Conservation (phyloP, 2,888 invertebrate genomes). For the Sceliomorpha sp. region DNA sequence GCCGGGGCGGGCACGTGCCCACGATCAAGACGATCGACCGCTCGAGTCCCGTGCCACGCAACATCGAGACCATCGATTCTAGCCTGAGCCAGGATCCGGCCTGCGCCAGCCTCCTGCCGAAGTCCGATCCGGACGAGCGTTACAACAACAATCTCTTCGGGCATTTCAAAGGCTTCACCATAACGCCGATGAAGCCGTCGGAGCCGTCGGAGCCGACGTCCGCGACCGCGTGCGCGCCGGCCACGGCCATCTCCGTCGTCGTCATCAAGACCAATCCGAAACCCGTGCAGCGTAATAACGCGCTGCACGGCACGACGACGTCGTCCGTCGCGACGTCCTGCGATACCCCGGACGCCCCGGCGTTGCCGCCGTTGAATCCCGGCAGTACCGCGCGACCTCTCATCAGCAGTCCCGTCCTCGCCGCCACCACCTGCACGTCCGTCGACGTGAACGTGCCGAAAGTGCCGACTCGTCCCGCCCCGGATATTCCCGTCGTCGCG, state of each 20-base stretch:
- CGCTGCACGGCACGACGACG: slow-evolving; percentile 54
- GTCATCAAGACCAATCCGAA: slow-evolving; percentile 74
- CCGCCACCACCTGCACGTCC: slow-evolving; percentile 90
- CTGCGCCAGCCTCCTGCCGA: slow-evolving; percentile 75
- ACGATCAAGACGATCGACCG: slow-evolving; percentile 76
- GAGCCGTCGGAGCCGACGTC: slow-evolving; percentile 80
- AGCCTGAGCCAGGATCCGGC: slow-evolving; percentile 76
- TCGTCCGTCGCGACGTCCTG: slow-evolving; percentile 32
- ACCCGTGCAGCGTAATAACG: slow-evolving; percentile 62
- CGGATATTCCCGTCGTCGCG: slow-evolving; percentile 85
- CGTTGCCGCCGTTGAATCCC: slow-evolving; percentile 85
- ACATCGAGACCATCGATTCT: slow-evolving; percentile 77
- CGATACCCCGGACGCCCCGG: slow-evolving; percentile 75
- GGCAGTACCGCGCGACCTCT: slow-evolving; percentile 86
- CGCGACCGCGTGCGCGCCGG: slow-evolving; percentile 85
- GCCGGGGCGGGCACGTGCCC: slow-evolving; percentile 67
- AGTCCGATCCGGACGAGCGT: slow-evolving; percentile 76
- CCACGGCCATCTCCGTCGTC: slow-evolving; percentile 82
- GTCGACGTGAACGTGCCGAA: slow-evolving; percentile 86
- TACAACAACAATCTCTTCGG: slow-evolving; percentile 86
- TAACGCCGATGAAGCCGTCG: slow-evolving; percentile 83
- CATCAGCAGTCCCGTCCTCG: slow-evolving; percentile 90
- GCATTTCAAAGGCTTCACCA: slow-evolving; percentile 92
- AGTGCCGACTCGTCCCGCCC: slow-evolving; percentile 81
- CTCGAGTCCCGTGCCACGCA: slow-evolving; percentile 68